These are phyloP conservation scores for Elaphurus davidianus DNA, from an alignment of 2,113 vertebrate species.

Conservation along the genomic window DNA sequence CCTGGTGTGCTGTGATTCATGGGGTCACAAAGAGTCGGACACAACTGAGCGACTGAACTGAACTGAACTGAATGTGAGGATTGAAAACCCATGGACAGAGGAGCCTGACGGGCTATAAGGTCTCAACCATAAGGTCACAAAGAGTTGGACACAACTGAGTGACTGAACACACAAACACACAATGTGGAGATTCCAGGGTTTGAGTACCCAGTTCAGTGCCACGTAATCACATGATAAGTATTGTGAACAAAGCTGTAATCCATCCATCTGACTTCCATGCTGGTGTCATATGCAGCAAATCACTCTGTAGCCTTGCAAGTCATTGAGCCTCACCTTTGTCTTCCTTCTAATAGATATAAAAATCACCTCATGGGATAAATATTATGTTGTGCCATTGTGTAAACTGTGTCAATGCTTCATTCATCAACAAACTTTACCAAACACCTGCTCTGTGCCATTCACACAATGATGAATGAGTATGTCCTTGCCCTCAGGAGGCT, in stretches of 20 bases:
- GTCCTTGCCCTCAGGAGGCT: not conserved
- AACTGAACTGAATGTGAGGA: not conserved
- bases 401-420: not conserved
- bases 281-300: not conserved
- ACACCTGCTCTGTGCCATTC: not conserved
- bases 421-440: not conserved
- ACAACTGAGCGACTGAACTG: too few relatives aligned
- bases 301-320: not conserved
- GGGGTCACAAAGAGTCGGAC: too few relatives aligned
- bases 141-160: not conserved
- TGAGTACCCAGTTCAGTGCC: not conserved
- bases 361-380: not conserved
- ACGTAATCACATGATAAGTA: not conserved
- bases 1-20: too few relatives aligned
- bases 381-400: not conserved
- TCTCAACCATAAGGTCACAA: not conserved
- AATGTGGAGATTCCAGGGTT: not conserved
- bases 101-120: not conserved
- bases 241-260: not conserved
- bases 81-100: not conserved
- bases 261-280: not conserved
- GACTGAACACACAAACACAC: not conserved
- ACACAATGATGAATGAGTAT: not conserved
- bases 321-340: not conserved
- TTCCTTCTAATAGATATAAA: not conserved